Evolutionary conservation across 2,797 vertebrate genomes (phyloP).

Genomic region (Ara ararauna): DNA sequence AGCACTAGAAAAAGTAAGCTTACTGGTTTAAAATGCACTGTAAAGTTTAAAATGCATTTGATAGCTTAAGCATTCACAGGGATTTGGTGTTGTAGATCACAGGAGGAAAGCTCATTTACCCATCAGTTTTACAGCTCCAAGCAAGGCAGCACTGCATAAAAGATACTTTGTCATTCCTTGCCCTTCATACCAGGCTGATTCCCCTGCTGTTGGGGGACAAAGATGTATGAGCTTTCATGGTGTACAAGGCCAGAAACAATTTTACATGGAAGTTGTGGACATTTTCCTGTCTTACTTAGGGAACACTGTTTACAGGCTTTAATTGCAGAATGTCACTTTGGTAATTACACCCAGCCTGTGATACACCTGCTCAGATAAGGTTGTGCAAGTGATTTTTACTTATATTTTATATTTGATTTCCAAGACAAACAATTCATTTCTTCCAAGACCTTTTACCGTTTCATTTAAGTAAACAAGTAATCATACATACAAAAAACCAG

Average conservation of each 20-base stretch:
- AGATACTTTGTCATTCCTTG: conserved; percentile 34
- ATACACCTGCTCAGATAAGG: neutral
- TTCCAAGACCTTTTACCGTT: neutral
- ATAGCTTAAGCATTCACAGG: conserved; percentile 1
- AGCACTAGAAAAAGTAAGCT: neutral
- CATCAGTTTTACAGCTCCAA: conserved; percentile 38
- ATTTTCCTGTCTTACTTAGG: neutral
- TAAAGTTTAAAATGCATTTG: conserved; percentile 47
- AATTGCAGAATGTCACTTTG: neutral
- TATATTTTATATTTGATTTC: neutral
- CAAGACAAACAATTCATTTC: neutral
- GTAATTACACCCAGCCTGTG: neutral
- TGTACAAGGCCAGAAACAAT: neutral
- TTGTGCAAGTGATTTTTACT: neutral
- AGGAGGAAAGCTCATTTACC: conserved; percentile 36
- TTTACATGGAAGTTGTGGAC: neutral
- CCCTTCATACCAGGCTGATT: conserved; percentile 18
- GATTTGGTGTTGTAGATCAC: conserved; percentile 8
- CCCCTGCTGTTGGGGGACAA: neutral
- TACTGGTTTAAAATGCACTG: neutral
- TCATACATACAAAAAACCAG: neutral
- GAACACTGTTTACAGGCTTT: neutral
- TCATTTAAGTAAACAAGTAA: neutral
- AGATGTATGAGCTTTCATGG: fast-evolving
- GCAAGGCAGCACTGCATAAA: neutral